phyloP scores from a whole-genome alignment of 2,113 vertebrate genomes.

The Tachysurus fulvidraco region DNA sequence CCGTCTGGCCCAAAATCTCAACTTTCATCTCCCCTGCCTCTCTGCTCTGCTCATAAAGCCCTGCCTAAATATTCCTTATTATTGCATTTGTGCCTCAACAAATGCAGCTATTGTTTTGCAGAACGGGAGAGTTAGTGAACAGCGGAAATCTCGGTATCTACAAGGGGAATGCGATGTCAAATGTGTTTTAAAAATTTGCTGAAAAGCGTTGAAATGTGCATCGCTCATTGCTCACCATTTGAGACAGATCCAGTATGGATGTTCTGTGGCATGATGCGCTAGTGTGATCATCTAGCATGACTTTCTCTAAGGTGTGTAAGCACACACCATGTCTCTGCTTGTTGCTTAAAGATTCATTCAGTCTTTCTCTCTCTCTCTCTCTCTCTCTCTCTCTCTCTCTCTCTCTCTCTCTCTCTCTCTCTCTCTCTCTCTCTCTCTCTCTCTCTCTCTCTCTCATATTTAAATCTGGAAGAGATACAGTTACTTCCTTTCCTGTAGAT shows the following conservation, averaged over 20 bases:
- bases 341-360: constrained; percentile 53
- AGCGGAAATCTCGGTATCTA: not conserved
- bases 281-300: constrained; percentile 43
- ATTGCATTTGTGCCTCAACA: constrained; percentile 43
- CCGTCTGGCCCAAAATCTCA: constrained; percentile 63
- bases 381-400: too few relatives aligned
- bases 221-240: not conserved
- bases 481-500: constrained; percentile 44
- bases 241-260: constrained; percentile 17
- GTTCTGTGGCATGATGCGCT: constrained; percentile 30
- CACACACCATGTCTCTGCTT: constrained; percentile 44
- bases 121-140: constrained; percentile 9
- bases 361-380: constrained; percentile 12
- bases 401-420: constrained; percentile 15
- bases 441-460: constrained; percentile 7
- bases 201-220: not conserved
- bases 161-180: not conserved
- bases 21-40: constrained; percentile 66
- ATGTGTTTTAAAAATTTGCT: not conserved
- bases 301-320: constrained; percentile 52
- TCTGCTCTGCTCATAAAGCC: constrained; percentile 51
- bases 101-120: constrained; percentile 32
- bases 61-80: constrained; percentile 44
- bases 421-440: too few relatives aligned
- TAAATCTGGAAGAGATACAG: constrained; percentile 36